Conservation (phyloP, 2,113 vertebrate species). For the Tragelaphus imberbis region DNA sequence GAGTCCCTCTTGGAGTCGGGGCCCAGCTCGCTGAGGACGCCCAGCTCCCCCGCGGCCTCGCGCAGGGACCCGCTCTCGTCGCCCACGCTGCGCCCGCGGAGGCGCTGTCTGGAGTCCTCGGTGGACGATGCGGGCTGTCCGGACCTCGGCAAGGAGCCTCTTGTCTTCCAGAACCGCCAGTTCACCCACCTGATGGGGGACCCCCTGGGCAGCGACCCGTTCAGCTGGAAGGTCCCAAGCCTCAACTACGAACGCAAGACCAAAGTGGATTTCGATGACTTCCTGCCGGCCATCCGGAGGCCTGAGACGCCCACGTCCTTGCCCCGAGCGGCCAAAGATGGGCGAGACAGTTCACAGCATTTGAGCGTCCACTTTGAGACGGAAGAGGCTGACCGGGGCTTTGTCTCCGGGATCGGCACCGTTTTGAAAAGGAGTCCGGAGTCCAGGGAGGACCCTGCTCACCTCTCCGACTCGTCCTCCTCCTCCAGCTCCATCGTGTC, state of each 20-base stretch:
- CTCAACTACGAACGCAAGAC: conserved; percentile 75
- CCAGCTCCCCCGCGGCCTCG: neutral
- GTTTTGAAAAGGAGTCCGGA: neutral
- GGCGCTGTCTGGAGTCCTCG: conserved; percentile 79
- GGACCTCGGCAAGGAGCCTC: conserved; percentile 78
- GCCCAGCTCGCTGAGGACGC: conserved; percentile 52
- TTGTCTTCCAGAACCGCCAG: conserved; percentile 82
- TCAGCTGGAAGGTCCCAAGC: conserved; percentile 75
- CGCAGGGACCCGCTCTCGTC: conserved; percentile 4
- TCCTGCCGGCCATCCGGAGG: conserved; percentile 91
- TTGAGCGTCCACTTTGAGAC: conserved; percentile 86
- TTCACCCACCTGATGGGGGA: conserved; percentile 49
- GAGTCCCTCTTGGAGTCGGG: conserved; percentile 79
- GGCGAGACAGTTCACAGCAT: conserved; percentile 73
- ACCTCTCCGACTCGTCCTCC: conserved; percentile 80
- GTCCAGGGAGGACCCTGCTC: conserved; percentile 43
- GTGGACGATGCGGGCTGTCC: conserved; percentile 71
- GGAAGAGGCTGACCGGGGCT: conserved; percentile 58
- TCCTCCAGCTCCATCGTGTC: conserved; percentile 78
- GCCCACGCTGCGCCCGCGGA: conserved; percentile 64
- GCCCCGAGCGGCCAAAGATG: conserved; percentile 44
- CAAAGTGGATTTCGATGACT: conserved; percentile 79
- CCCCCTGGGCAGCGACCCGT: neutral
- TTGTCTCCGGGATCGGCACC: conserved; percentile 44
- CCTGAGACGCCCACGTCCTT: conserved; percentile 77